phyloP scores from a whole-genome alignment of 1,140 invertebrate genomes.

The Drosophila tani region DNA sequence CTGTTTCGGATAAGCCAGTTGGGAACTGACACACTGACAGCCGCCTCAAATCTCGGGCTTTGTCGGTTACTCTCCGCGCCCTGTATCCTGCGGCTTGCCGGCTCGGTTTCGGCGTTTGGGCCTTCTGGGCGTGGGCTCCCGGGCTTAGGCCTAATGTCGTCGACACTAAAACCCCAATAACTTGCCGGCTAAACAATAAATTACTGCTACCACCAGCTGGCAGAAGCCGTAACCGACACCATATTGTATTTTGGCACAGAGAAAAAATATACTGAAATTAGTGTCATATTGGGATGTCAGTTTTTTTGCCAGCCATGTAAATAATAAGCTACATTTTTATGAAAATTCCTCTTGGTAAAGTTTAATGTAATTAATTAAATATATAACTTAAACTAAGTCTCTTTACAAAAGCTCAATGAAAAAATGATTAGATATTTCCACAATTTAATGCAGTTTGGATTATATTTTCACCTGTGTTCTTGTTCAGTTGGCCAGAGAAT shows the following conservation, averaged over 20 bases:
- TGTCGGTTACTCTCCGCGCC: slow-evolving; percentile 33
- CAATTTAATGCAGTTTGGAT: too few species aligned
- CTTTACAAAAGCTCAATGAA: too few species aligned
- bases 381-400: too few species aligned
- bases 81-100: slow-evolving; percentile 32
- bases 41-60: slow-evolving; percentile 52
- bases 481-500: neutral
- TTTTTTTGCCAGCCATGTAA: neutral
- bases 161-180: slow-evolving; percentile 76
- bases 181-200: slow-evolving; percentile 71
- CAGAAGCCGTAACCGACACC: slow-evolving; percentile 34
- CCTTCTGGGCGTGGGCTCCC: slow-evolving; percentile 34
- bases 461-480: too few species aligned
- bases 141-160: slow-evolving; percentile 71
- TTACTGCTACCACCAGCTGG: slow-evolving; percentile 49
- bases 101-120: slow-evolving; percentile 15
- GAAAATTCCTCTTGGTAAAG: too few species aligned
- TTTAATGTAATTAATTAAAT: too few species aligned
- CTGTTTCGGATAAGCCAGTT: slow-evolving; percentile 60
- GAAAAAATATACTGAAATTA: slow-evolving; percentile 1
- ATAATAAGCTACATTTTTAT: neutral
- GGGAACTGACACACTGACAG: slow-evolving; percentile 65
- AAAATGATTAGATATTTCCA: too few species aligned
- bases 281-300: slow-evolving; percentile 16
- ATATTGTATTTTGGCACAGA: slow-evolving; percentile 45